Percentiles rank a stretch among this genome's conserved stretches.
Conservation (phyloP, 2,797 vertebrate species). For the Balearica regulorum region DNA sequence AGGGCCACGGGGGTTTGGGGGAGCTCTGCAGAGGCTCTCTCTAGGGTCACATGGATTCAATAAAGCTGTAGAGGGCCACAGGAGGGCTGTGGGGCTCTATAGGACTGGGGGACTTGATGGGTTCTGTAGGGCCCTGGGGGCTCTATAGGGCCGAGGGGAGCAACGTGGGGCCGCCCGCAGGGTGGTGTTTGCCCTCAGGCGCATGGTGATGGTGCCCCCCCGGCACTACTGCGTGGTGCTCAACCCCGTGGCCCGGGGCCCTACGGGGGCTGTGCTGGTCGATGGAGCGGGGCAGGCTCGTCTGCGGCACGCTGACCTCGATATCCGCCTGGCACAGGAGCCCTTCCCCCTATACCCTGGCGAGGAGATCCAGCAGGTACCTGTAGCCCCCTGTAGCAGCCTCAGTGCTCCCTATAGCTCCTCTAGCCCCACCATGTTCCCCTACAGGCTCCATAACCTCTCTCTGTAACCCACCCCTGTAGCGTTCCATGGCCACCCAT, state of each 20-base stretch:
- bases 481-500: not conserved
- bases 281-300: conserved; percentile 84
- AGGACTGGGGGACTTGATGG: not conserved
- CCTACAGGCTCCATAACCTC: not conserved
- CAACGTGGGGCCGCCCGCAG: conserved; percentile 45
- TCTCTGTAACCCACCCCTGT: not conserved
- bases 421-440: not conserved
- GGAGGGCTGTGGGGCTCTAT: not conserved
- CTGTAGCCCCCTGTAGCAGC: not conserved
- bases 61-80: too few relatives aligned
- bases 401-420: not conserved
- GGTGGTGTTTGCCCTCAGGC: conserved; percentile 78
- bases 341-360: conserved; percentile 90
- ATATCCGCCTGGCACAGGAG: conserved; percentile 87
- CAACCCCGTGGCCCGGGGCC: conserved; percentile 79
- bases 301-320: conserved; percentile 87
- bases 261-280: conserved; percentile 56
- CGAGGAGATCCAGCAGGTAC: conserved; percentile 85
- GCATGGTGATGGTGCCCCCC: conserved; percentile 87
- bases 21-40: not conserved
- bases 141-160: not conserved
- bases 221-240: conserved; percentile 86
- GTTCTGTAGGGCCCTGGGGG: not conserved
- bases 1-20: not conserved
- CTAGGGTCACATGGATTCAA: too few relatives aligned